Evolutionary conservation across 2,797 vertebrate genomes (phyloP).

Genomic region (Echiichthys vipera): DNA sequence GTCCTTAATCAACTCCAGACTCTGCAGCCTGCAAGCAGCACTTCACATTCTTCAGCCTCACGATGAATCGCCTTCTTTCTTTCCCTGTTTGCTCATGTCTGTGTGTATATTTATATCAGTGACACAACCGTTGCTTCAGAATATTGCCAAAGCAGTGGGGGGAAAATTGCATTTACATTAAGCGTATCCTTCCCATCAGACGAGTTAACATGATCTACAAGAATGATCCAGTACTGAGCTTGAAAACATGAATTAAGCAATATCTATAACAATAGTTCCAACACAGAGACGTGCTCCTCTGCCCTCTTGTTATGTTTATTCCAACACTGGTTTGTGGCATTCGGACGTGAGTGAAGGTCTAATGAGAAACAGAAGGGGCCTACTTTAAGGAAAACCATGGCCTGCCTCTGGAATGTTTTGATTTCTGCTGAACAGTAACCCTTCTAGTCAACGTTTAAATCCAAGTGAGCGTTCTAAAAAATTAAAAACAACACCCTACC

Average conservation of each 20-base stretch:
- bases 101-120: not conserved
- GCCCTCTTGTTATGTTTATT: slow-evolving; percentile 8
- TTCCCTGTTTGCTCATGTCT: not conserved
- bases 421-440: slow-evolving; percentile 47
- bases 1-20: slow-evolving; percentile 48
- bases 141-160: not conserved
- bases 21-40: slow-evolving; percentile 8
- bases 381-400: slow-evolving; percentile 35
- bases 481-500: not conserved
- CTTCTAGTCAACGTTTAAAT: slow-evolving; percentile 8
- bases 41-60: slow-evolving; percentile 35
- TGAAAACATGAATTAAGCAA: not conserved
- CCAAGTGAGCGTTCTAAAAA: not conserved
- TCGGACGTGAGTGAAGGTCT: slow-evolving; percentile 28
- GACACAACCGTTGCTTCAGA: not conserved
- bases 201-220: not conserved
- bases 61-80: not conserved
- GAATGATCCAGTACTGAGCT: not conserved
- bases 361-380: slow-evolving; percentile 71
- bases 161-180: not conserved
- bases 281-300: not conserved
- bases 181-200: not conserved
- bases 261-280: not conserved
- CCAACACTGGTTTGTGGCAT: slow-evolving; percentile 30
- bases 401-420: slow-evolving; percentile 63